Evolutionary conservation across 2,797 vertebrate genomes (phyloP).

Genomic region (Lithobates sylvaticus): DNA sequence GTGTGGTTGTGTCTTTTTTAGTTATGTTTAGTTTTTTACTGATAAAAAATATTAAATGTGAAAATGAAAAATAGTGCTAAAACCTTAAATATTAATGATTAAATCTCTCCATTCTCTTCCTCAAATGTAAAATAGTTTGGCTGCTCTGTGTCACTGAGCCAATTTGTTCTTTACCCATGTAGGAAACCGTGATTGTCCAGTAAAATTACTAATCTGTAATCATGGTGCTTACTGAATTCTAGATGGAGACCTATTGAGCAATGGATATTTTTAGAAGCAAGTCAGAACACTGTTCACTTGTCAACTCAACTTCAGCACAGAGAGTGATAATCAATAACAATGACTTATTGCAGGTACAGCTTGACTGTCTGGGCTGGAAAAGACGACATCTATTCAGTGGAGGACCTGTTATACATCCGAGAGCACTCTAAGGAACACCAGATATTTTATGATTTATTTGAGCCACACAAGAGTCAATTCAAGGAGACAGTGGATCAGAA

Average conservation of each 20-base stretch:
- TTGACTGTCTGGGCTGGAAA: slow-evolving; percentile 90
- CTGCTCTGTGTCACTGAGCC: neutral
- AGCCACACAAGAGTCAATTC: slow-evolving; percentile 79
- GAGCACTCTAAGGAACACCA: slow-evolving; percentile 77
- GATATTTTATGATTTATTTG: slow-evolving; percentile 90
- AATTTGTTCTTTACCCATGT: neutral
- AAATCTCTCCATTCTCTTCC: no score
- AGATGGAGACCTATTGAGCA: neutral
- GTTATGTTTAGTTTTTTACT: no score
- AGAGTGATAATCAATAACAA: slow-evolving; percentile 41
- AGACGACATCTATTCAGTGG: slow-evolving; percentile 76
- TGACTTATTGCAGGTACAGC: slow-evolving; percentile 81
- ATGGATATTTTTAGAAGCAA: slow-evolving; percentile 50
- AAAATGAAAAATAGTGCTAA: no score
- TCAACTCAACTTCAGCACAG: slow-evolving; percentile 6
- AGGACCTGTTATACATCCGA: slow-evolving; percentile 85
- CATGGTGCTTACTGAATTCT: neutral
- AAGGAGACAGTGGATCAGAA: slow-evolving; percentile 71
- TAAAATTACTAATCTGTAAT: slow-evolving; percentile 6
- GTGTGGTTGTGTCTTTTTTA: no score
- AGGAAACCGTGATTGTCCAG: neutral
- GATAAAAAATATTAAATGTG: no score
- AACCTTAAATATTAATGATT: no score
- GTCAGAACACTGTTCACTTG: neutral
- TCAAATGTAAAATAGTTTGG: neutral